These are phyloP conservation scores for Engraulis encrasicolus DNA, from an alignment of 2,113 vertebrate species.

Conservation along the genomic window DNA sequence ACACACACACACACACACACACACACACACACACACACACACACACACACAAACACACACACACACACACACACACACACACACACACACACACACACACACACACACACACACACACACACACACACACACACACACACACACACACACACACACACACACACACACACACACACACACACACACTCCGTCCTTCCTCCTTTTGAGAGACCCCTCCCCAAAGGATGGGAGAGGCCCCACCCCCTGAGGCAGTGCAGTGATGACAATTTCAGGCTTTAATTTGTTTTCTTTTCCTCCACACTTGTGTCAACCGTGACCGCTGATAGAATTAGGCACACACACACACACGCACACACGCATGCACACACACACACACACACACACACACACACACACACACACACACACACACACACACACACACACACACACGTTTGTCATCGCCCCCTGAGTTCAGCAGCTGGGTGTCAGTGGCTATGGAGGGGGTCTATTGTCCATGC, in stretches of 20 bases:
- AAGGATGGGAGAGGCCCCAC: not conserved
- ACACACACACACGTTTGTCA: slow-evolving; percentile 33
- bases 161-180: not conserved
- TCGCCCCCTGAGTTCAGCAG: slow-evolving; percentile 39
- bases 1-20: not conserved
- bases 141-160: not conserved
- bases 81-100: not conserved
- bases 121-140: not conserved
- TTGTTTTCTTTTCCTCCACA: slow-evolving; percentile 50
- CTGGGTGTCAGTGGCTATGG: slow-evolving; percentile 26
- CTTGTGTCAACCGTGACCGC: slow-evolving; percentile 54
- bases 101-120: not conserved
- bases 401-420: not conserved
- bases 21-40: not conserved
- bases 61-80: no score
- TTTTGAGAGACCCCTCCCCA: not conserved
- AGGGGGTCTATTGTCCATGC: slow-evolving; percentile 40
- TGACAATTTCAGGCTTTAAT: slow-evolving; percentile 18
- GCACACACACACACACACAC: not conserved
- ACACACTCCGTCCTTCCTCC: not conserved
- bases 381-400: not conserved
- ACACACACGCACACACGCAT: not conserved
- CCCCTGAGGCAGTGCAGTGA: not conserved
- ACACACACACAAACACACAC: no score
- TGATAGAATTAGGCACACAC: slow-evolving; percentile 52